Conservation (phyloP, 2,797 vertebrate species). For the Hafferia zeledoni region DNA sequence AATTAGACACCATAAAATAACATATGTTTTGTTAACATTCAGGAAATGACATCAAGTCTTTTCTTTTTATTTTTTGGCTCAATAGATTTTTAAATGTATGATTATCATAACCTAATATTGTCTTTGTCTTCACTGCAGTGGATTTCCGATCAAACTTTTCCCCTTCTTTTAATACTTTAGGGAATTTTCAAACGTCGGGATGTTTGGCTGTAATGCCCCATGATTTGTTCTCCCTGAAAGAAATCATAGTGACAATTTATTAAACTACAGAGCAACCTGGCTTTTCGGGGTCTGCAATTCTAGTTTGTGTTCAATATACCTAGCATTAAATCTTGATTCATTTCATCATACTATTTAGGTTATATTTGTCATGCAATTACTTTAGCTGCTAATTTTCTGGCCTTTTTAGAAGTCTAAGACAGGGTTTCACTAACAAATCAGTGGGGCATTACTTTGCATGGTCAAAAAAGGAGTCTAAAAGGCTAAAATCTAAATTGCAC, state of each 20-base stretch:
- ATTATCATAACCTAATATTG: conserved; percentile 97
- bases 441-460: conserved; percentile 92
- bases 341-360: conserved; percentile 84
- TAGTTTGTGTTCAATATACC: conserved; percentile 82
- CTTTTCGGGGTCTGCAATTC: conserved; percentile 95
- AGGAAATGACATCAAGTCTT: conserved; percentile 84
- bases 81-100: conserved; percentile 88
- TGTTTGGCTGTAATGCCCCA: conserved; percentile 99
- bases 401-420: conserved; percentile 77
- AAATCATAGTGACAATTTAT: conserved; percentile 99
- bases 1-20: conserved; percentile 78
- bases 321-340: conserved; percentile 80
- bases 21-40: conserved; percentile 84
- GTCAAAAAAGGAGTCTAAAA: conserved; percentile 47
- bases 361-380: conserved; percentile 95
- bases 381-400: conserved; percentile 79
- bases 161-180: conserved; percentile 99
- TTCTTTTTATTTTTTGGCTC: conserved; percentile 82
- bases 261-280: conserved; percentile 99
- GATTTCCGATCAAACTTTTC: conserved; percentile 99
- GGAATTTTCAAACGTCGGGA: conserved; percentile 99
- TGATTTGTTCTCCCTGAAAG: conserved; percentile 99
- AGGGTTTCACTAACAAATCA: conserved; percentile 89
- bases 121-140: conserved; percentile 99
- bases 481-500: conserved; percentile 63